These are phyloP conservation scores for Elysia chlorotica DNA, from an alignment of 1,140 invertebrate species.

Conservation along the genomic window DNA sequence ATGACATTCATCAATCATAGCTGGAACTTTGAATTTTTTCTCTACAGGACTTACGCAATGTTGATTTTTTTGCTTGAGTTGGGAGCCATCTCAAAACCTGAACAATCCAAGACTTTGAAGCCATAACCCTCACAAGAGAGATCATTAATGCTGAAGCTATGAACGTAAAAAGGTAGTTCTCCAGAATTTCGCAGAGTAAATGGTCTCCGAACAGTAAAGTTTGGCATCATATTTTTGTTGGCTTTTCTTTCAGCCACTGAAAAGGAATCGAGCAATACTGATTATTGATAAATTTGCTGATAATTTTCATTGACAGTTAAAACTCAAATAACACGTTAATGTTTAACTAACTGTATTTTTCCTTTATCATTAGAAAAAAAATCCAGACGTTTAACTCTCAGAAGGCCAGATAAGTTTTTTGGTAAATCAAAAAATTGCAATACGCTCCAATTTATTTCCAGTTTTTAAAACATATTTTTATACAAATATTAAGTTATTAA, in stretches of 20 bases:
- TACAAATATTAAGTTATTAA: too few relatives aligned
- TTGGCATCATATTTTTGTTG: conserved; percentile 67
- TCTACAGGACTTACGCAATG: conserved; percentile 75
- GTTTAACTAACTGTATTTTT: too few relatives aligned
- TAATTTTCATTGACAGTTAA: too few relatives aligned
- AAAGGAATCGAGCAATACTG: too few relatives aligned
- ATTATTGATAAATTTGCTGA: too few relatives aligned
- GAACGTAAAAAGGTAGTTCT: conserved; percentile 74
- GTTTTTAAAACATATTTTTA: too few relatives aligned
- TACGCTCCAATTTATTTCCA: too few relatives aligned
- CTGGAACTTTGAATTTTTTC: too few relatives aligned
- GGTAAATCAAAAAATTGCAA: not conserved
- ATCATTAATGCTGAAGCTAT: conserved; percentile 76
- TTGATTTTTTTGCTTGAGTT: conserved; percentile 86
- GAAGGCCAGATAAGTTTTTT: not conserved
- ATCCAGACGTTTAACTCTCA: too few relatives aligned
- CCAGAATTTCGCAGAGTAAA: conserved; percentile 90
- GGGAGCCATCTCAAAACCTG: conserved; percentile 78
- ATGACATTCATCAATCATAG: too few relatives aligned
- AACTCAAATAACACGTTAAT: too few relatives aligned
- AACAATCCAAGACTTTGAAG: conserved; percentile 84
- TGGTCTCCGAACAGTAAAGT: conserved; percentile 80
- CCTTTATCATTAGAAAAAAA: too few relatives aligned
- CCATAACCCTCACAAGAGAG: conserved; percentile 83
- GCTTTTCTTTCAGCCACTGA: conserved; percentile 63